Base-by-base conservation (phyloP, 2,888 invertebrate genomes). In the Saturnia japonica region DNA sequence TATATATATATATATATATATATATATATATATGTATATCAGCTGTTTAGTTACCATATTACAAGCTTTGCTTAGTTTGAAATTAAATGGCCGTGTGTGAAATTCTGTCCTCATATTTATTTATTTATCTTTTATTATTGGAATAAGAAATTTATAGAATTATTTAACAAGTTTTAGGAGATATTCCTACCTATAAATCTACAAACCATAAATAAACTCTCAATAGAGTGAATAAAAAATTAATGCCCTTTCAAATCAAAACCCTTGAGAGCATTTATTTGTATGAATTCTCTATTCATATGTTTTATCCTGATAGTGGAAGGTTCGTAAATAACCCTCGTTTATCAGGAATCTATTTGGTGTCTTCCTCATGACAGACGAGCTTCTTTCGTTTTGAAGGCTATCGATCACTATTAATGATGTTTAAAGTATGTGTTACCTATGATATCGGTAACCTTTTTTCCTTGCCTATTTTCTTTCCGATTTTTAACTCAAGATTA, bases 351-450 rank as follows among this genome's bases (percentile, higher is more conserved):
- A 84, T 86, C 88, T 88, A 89, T 91, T 92, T 88, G 88, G 86
- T 88, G 88, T 87, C 88, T 78, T 84, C 78, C 73, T 74, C 77
- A 84, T 91, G 90, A 92, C 90, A 91, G 91, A 91, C 86, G 91
- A 91, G 85, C 84, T 82, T 80, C 81, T 86, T 83, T 86, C 83
- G 83, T 84, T 85, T 84, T 77, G 77, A 75, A 77, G 80, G 77
- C 81, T 80, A 92, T 92, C 91, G 84, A 91, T 93, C 91, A 91
- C 51, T 47, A 47, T 47, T 90, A 90, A 91, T 88, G 91, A 87
- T 88, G 85, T 89, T 89, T 89, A 86, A 88, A 85, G 84, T 84
- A 82, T 85, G 83, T 82, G 80, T 81, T 81, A 82, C 80, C 78
- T 82, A 81, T 85, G 83, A 83, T 81, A 81, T 76, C 75, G 73